A percentile compares a stretch with the other conserved stretches of the same genome.
phyloP scores from a whole-genome alignment of 2,113 vertebrate species.

The Azemiops feae region DNA sequence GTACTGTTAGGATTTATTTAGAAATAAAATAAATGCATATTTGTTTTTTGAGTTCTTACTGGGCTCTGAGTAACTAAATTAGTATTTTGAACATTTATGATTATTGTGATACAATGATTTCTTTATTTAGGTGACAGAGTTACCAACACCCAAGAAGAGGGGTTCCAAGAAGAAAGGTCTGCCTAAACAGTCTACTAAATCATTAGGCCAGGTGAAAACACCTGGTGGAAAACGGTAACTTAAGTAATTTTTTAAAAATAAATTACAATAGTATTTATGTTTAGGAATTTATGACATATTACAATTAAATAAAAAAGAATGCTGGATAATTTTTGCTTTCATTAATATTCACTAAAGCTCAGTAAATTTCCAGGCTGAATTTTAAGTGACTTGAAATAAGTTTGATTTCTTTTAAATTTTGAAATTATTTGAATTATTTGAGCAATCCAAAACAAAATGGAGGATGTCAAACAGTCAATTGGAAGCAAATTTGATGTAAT shows the following conservation, averaged over 20 bases:
- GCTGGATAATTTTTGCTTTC: neutral
- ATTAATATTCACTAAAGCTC: neutral
- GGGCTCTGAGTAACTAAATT: neutral
- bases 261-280: neutral
- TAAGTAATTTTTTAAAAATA: neutral
- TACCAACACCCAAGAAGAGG: neutral
- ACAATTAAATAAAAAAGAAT: neutral
- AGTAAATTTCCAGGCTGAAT: neutral
- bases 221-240: slow-evolving; percentile 51
- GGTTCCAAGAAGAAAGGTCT: slow-evolving; percentile 30
- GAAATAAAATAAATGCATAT: neutral
- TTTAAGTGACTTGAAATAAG: neutral
- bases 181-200: slow-evolving; percentile 29
- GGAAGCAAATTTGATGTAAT: neutral
- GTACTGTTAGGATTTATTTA: neutral
- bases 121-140: slow-evolving; percentile 12
- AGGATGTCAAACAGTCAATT: neutral
- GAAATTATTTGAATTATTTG: neutral
- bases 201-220: neutral
- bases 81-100: neutral
- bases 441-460: neutral
- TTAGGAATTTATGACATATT: neutral
- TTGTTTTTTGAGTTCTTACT: neutral
- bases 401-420: neutral
- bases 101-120: neutral